Percentiles rank a stretch among this genome's conserved stretches.
Evolutionary conservation across 2,888 invertebrate species (phyloP).

Genomic region (Tiliacea aurago): DNA sequence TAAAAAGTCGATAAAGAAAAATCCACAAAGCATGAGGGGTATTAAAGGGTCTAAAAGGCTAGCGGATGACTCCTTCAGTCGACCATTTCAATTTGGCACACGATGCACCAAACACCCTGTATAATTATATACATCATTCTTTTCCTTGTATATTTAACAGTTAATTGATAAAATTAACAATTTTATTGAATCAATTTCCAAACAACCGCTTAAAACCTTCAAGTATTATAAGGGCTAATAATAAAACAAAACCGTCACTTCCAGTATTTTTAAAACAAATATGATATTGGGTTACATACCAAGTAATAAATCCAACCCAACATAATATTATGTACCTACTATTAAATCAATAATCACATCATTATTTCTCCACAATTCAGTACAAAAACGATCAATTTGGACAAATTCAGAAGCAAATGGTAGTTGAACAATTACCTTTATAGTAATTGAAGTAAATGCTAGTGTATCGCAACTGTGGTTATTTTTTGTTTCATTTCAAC

Average conservation of each 20-base stretch:
- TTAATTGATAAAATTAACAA: not conserved
- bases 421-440: conserved; percentile 27
- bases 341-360: conserved; percentile 22
- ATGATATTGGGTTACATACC: not conserved
- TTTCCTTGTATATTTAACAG: not conserved
- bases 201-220: not conserved
- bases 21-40: no score
- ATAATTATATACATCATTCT: no score
- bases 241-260: not conserved
- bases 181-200: not conserved
- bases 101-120: no score
- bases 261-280: not conserved
- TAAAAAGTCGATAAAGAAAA: no score
- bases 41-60: no score
- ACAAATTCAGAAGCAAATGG: conserved; percentile 34
- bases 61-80: no score
- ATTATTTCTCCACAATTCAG: conserved; percentile 18
- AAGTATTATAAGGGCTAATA: not conserved
- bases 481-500: conserved; percentile 55
- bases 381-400: conserved; percentile 32
- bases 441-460: conserved; percentile 46
- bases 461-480: conserved; percentile 29
- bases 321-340: not conserved
- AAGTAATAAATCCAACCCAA: not conserved
- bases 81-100: no score